Base-by-base conservation (phyloP, 2,888 invertebrate genomes). In the Diadromus collaris region DNA sequence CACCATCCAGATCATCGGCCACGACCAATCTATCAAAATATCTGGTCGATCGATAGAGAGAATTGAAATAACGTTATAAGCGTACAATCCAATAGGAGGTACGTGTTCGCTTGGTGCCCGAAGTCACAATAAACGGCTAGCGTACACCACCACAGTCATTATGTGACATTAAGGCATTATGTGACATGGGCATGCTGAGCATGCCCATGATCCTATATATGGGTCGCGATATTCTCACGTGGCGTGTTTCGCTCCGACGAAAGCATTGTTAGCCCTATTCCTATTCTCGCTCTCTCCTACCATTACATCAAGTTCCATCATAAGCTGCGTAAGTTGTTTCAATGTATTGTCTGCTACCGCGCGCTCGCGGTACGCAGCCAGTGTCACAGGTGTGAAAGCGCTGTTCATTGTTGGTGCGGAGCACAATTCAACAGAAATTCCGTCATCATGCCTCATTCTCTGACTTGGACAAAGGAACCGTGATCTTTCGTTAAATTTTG, bases 351-450 rank as follows among this genome's bases (percentile, higher is more conserved):
- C 10, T 29, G 44, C 46, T 19, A 19, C 29, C 44, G 27, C 3
- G 46, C 54, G 24, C 46, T 64, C 16, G 29, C n/a, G 46, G 44
- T 46, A 46, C 46, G 46, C 41, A 29, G 46, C 19, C 27, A 44
- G 27, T 63, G 44, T 63, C 44, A 44, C 63, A 63, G 44, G 29
- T 64, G 34, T 24, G 32, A 65, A 34, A 16, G 21, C 51, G 65
- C 51, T 16, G 13, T 48, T 51, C 32, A 46, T 34, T 34, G 32
- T 51, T 24, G 19, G 19, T 7, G 21, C 51, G 54, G 10, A 10
- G 13, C 54, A 10, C 54, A 13, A 54, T 54, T 54, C 54, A 54
- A 54, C 24, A 27, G 21, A 24, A 54, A 54, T 54, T 24, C 54
- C 24, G 24, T 54, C 54, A 27, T 54, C 54, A 24, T 24, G 24